These are phyloP conservation scores for Eurystomus gularis DNA, from an alignment of 2,113 vertebrate genomes.

Conservation along the genomic window DNA sequence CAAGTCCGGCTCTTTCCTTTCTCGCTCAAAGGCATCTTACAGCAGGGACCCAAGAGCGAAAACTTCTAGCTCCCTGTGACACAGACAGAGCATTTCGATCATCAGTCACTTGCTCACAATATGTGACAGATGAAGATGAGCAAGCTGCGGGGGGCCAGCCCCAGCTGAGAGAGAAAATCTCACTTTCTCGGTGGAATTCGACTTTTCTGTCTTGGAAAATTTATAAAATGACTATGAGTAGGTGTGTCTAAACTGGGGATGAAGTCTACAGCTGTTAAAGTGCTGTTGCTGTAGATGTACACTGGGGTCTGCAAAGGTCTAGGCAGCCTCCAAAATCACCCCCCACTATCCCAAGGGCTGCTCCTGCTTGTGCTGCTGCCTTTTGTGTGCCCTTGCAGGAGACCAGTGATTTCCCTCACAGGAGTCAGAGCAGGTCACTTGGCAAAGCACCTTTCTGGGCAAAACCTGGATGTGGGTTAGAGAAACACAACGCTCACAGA, in stretches of 20 bases:
- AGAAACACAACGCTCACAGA: not conserved
- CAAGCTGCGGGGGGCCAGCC: not conserved
- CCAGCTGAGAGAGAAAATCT: not conserved
- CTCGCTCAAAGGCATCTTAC: not conserved
- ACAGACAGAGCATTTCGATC: not conserved
- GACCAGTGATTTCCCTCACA: not conserved
- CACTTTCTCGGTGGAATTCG: not conserved
- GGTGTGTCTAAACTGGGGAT: not conserved
- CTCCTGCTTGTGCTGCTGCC: not conserved
- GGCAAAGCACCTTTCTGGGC: not conserved
- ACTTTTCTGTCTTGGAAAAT: not conserved
- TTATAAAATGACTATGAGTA: not conserved
- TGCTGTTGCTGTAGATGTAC: not conserved
- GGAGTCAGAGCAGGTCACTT: not conserved
- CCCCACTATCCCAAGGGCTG: not conserved
- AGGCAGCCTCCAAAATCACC: not conserved
- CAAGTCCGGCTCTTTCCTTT: not conserved
- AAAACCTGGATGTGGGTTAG: not conserved
- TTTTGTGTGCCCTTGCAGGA: not conserved
- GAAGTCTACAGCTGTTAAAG: not conserved
- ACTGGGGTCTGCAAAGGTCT: not conserved
- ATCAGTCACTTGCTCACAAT: not conserved
- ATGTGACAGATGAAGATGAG: not conserved
- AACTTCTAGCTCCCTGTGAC: not conserved
- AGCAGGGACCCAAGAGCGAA: not conserved